phyloP scores from a whole-genome alignment of 1,140 invertebrate species.

The Bombus pascuorum region DNA sequence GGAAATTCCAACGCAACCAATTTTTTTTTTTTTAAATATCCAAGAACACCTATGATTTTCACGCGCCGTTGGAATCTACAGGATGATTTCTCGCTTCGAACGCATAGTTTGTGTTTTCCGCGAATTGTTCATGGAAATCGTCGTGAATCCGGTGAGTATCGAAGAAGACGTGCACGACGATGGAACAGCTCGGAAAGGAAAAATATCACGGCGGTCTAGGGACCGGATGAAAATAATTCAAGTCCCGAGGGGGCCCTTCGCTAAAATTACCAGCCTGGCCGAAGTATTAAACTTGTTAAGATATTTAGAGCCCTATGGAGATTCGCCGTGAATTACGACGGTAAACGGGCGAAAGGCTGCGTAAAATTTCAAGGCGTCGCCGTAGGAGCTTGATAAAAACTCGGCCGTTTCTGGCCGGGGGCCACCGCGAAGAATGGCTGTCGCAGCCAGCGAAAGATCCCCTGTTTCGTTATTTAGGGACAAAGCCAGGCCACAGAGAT shows the following conservation, averaged over 20 bases:
- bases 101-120: no score
- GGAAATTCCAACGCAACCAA: no score
- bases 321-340: constrained; percentile 58
- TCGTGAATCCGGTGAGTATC: not conserved
- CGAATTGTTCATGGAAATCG: not conserved
- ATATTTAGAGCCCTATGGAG: constrained; percentile 66
- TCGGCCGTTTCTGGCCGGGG: not conserved
- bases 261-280: constrained; percentile 57
- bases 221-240: constrained; percentile 59
- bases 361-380: constrained; percentile 54
- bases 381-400: constrained; percentile 43
- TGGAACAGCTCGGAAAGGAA: not conserved
- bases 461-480: constrained; percentile 40
- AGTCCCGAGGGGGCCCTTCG: constrained; percentile 52
- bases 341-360: constrained; percentile 28
- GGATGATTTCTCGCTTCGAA: no score
- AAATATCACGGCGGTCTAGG: constrained; percentile 27
- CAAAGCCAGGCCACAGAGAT: no score
- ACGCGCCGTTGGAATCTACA: no score
- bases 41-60: no score
- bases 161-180: not conserved
- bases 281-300: constrained; percentile 69
- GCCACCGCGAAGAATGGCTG: constrained; percentile 5
- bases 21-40: no score
- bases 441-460: not conserved